A percentile compares a stretch with the other conserved stretches of the same genome.
Conservation (phyloP, 2,888 invertebrate species). For the Iphiclides podalirius region DNA sequence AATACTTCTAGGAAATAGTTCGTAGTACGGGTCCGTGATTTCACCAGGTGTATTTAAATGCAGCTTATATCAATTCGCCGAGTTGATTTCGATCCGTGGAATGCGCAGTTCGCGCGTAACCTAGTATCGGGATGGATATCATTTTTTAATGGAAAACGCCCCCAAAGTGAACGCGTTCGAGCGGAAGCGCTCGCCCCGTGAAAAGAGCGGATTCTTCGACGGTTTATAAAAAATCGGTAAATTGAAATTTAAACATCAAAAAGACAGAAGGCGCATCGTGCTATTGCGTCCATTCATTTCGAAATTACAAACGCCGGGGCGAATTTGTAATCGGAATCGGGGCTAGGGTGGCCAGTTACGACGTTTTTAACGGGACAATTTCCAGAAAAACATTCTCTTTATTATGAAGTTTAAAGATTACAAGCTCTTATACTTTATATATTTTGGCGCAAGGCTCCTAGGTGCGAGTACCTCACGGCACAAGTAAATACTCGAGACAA, state of each 20-base stretch:
- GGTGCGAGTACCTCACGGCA: too few species aligned
- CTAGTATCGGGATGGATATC: constrained; percentile 1
- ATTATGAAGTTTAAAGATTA: too few species aligned
- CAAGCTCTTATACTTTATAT: too few species aligned
- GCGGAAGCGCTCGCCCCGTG: constrained; percentile 4
- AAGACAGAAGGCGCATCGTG: constrained; percentile 37
- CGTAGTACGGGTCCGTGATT: too few species aligned
- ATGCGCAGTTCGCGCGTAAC: background rate
- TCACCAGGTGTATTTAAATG: too few species aligned
- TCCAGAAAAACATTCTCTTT: background rate
- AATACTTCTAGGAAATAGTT: too few species aligned
- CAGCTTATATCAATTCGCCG: too few species aligned
- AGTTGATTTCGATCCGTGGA: too few species aligned
- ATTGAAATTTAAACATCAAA: constrained; percentile 32
- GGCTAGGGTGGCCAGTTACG: constrained; percentile 21
- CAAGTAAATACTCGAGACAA: too few species aligned
- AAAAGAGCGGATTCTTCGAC: background rate
- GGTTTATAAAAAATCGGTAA: background rate
- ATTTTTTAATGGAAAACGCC: constrained; percentile 23
- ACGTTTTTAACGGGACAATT: background rate
- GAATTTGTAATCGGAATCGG: constrained; percentile 59
- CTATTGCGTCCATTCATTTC: constrained; percentile 39
- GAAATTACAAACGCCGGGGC: constrained; percentile 33
- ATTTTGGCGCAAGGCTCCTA: too few species aligned
- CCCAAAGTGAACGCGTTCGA: constrained; percentile 14